Evolutionary conservation across 2,113 vertebrate species (phyloP).

Genomic region (Halichoeres trimaculatus): DNA sequence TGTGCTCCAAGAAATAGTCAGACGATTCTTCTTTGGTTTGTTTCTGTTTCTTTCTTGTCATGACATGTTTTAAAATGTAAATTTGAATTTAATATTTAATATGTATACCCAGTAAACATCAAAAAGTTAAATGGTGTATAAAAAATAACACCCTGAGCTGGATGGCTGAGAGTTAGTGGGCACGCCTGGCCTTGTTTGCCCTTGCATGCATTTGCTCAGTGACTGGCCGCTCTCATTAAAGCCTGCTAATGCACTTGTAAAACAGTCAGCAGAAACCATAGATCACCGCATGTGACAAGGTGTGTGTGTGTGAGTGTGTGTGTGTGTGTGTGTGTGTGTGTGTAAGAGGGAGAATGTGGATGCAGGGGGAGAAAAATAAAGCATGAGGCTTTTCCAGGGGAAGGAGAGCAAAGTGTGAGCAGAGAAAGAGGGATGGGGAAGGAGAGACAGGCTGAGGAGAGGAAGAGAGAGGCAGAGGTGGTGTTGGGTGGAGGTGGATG

Average conservation of each 20-base stretch:
- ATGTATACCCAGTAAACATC: neutral
- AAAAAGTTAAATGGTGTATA: neutral
- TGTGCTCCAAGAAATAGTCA: neutral
- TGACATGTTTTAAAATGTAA: neutral
- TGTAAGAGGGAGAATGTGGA: neutral
- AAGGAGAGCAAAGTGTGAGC: slow-evolving; percentile 43
- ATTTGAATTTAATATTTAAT: slow-evolving; percentile 5
- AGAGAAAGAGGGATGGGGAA: slow-evolving; percentile 47
- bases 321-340: slow-evolving; percentile 81
- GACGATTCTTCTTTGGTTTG: neutral
- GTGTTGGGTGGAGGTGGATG: slow-evolving; percentile 92
- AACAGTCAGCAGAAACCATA: slow-evolving; percentile 98
- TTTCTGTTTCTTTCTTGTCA: neutral
- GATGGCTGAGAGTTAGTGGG: slow-evolving; percentile 80
- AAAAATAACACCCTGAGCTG: neutral
- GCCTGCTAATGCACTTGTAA: slow-evolving; percentile 99
- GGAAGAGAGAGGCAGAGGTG: slow-evolving; percentile 71
- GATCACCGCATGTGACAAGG: slow-evolving; percentile 94
- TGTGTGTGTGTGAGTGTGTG: slow-evolving; percentile 63
- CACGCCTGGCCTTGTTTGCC: slow-evolving; percentile 88
- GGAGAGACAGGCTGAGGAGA: slow-evolving; percentile 55
- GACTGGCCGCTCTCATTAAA: slow-evolving; percentile 98
- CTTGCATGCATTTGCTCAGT: slow-evolving; percentile 94
- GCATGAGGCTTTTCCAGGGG: slow-evolving; percentile 38
- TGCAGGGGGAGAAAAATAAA: slow-evolving; percentile 26